Evolutionary conservation across 2,797 vertebrate species (phyloP).

Genomic region (Neosalanx taihuensis): DNA sequence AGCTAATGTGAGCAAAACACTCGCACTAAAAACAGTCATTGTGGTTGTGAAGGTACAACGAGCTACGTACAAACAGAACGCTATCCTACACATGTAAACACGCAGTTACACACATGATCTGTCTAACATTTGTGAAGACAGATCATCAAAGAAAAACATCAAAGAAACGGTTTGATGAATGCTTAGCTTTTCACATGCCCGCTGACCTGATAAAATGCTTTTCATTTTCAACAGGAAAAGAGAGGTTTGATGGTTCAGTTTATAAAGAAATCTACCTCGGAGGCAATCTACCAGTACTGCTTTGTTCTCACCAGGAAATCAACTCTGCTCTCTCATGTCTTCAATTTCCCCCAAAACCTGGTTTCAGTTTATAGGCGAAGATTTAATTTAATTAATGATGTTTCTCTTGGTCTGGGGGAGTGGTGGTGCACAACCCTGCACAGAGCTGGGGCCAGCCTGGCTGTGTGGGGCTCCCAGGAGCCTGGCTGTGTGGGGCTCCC

Average conservation of each 20-base stretch:
- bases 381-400: background rate
- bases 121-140: background rate
- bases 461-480: too few species aligned
- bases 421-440: background rate
- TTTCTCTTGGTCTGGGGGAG: background rate
- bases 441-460: background rate
- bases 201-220: too few species aligned
- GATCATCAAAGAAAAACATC: background rate
- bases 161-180: too few species aligned
- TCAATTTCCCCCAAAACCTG: constrained; percentile 1
- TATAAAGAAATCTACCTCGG: background rate
- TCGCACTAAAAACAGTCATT: background rate
- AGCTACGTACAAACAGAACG: background rate
- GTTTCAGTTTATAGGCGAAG: constrained; percentile 7
- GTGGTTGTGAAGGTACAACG: background rate
- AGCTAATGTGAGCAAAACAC: background rate
- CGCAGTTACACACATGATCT: background rate
- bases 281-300: background rate
- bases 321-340: constrained; percentile 1
- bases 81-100: background rate
- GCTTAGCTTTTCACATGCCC: too few species aligned
- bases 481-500: too few species aligned
- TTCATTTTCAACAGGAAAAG: too few species aligned
- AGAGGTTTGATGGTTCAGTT: background rate
- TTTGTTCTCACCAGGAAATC: constrained; percentile 8